phyloP scores from a whole-genome alignment of 1,140 invertebrate genomes.

The Medauroidea extradentata region DNA sequence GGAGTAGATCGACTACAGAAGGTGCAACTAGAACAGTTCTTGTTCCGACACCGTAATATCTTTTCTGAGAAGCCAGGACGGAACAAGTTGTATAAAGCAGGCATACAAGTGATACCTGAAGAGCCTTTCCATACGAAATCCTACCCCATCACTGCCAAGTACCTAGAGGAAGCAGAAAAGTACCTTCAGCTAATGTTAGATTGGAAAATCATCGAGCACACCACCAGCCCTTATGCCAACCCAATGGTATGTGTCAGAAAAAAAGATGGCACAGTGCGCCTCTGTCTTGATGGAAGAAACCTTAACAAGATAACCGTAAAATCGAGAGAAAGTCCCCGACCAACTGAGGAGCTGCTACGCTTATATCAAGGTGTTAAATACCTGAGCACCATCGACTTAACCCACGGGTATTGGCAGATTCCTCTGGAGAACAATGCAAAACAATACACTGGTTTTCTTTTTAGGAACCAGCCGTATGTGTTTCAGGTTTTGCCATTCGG shows the following conservation, averaged over 20 bases:
- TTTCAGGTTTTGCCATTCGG: slow-evolving; percentile 29
- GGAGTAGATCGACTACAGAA: too few relatives aligned
- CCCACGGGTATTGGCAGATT: slow-evolving; percentile 38
- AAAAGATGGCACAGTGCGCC: slow-evolving; percentile 26
- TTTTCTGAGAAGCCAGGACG: not conserved
- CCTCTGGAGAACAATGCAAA: slow-evolving; percentile 24
- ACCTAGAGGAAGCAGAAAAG: slow-evolving; percentile 12
- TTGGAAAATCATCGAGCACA: slow-evolving; percentile 22
- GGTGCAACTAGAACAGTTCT: too few relatives aligned
- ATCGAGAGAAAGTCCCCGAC: slow-evolving; percentile 29
- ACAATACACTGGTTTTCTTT: slow-evolving; percentile 36
- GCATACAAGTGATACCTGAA: not conserved
- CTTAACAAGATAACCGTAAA: slow-evolving; percentile 24
- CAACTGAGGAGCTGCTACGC: slow-evolving; percentile 19
- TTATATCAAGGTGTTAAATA: slow-evolving; percentile 24
- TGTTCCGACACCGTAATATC: not conserved
- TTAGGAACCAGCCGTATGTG: slow-evolving; percentile 30
- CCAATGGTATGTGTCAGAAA: slow-evolving; percentile 33
- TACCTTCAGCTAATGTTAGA: slow-evolving; percentile 23
- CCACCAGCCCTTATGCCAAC: slow-evolving; percentile 34
- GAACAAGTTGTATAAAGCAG: not conserved
- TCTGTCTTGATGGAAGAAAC: slow-evolving; percentile 35
- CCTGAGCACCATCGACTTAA: slow-evolving; percentile 33
- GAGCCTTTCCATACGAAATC: slow-evolving; percentile 6
- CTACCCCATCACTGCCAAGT: slow-evolving; percentile 23